Base-by-base conservation (phyloP, 2,113 vertebrate species). In the Phalacrocorax brasilianus region DNA sequence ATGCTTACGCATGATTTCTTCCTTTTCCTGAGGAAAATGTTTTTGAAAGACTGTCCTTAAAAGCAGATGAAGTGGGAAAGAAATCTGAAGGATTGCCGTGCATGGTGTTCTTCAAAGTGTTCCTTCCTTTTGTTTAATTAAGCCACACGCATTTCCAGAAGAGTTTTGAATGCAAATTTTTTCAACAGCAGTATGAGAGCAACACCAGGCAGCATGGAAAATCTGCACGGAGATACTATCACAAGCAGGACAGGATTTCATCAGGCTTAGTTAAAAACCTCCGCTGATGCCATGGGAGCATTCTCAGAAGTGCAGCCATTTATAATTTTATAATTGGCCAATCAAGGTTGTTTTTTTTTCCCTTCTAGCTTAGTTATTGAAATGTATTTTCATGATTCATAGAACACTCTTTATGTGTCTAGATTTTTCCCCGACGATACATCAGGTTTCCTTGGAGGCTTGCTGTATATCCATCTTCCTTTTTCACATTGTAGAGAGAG, bases 381-480 rank as follows among this genome's bases (percentile, higher is more conserved):
- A 95, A 88, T 94, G 24, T 74, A 74, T 80, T 93, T 94, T 81
- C 19, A 72, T 92, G 72, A 94, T 94, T 94, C 91, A 96, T 77
- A 50, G 30, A 88, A 90, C 53, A 45, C 12, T 79, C 32, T 74
- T 73, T 58, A 53, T 35, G 28, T 91, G 93, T 93, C 92, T 63
- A 38, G 16, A 32, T 89, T 88, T 91, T 91, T 88, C n/a, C 56
- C 24, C 56, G 35, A 65, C 68, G 72, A 94, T 95, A 32, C 38
- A 93, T 89, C 56, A 92, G 33, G 14, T 93, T 86, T 93, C 67
- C 35, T 90, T 67, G 47, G 35, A 94, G 67, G 19, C 21, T 92
- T 87, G 59, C n/a, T 81, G 38, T 49, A 44, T 88, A 91, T 91
- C 79, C 61, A 86, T 89, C 79, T 88, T 95, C 72, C 45, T 32